phyloP scores from a whole-genome alignment of 2,888 invertebrate species.

The Melieria omissa region DNA sequence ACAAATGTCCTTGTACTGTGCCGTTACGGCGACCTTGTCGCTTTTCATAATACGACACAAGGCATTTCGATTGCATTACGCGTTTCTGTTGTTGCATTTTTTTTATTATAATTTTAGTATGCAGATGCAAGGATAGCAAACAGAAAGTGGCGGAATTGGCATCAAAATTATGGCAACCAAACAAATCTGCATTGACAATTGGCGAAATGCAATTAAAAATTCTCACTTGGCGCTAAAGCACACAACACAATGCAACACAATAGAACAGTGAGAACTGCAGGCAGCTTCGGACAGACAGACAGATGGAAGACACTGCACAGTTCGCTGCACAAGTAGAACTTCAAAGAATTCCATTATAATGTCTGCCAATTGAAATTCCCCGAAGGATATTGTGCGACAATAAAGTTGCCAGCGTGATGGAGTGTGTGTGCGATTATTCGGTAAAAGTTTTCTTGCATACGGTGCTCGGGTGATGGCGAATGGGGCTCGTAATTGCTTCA shows the following conservation, averaged over 20 bases:
- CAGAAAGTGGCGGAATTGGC: constrained; percentile 48
- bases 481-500: no score
- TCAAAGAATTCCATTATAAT: background rate
- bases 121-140: constrained; percentile 15
- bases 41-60: no score
- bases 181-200: constrained; percentile 57
- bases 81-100: no score
- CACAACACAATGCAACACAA: background rate
- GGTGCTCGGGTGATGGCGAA: no score
- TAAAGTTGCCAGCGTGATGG: background rate
- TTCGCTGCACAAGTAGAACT: background rate
- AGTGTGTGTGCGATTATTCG: no score
- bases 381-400: constrained; percentile 6
- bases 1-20: no score
- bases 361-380: constrained; percentile 22
- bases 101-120: no score
- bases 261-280: background rate
- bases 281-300: background rate
- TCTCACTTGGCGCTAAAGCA: constrained; percentile 47
- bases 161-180: background rate
- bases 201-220: constrained; percentile 60
- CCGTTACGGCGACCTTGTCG: no score
- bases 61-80: no score
- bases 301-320: no score
- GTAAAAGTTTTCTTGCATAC: background rate